Conservation (phyloP, 1,140 invertebrate species). For the Hyposmocoma kahamanoa region DNA sequence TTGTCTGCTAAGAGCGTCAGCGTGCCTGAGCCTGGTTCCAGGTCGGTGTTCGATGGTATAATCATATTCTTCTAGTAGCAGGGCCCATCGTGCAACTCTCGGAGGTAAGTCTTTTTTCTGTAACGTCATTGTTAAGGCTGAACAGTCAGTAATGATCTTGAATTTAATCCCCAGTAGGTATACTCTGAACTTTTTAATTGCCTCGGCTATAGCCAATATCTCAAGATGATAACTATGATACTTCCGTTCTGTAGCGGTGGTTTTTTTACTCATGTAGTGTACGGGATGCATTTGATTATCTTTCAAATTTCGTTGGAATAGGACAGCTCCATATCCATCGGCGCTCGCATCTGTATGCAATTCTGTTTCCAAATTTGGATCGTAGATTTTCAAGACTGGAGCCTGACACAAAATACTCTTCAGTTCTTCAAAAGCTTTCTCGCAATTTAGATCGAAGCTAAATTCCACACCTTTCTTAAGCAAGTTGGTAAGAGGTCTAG, state of each 20-base stretch:
- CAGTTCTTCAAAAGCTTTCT: not conserved
- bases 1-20: too few species aligned
- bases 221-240: not conserved
- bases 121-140: too few species aligned
- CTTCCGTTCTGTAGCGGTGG: not conserved
- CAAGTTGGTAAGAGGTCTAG: conserved; percentile 9
- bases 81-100: too few species aligned
- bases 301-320: not conserved
- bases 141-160: too few species aligned
- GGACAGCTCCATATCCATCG: conserved; percentile 1
- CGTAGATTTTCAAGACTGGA: conserved; percentile 35
- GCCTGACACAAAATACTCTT: conserved; percentile 8
- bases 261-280: not conserved
- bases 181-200: too few species aligned
- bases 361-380: conserved; percentile 19
- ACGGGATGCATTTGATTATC: not conserved
- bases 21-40: too few species aligned
- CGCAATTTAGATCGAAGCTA: not conserved
- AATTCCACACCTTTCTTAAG: conserved; percentile 2
- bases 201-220: too few species aligned
- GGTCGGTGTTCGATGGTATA: too few species aligned
- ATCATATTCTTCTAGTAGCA: too few species aligned
- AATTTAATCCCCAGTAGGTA: too few species aligned
- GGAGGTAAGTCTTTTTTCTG: too few species aligned
- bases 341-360: conserved; percentile 29